Conservation (phyloP, 2,888 invertebrate genomes). For the Luffia ferchaultella region DNA sequence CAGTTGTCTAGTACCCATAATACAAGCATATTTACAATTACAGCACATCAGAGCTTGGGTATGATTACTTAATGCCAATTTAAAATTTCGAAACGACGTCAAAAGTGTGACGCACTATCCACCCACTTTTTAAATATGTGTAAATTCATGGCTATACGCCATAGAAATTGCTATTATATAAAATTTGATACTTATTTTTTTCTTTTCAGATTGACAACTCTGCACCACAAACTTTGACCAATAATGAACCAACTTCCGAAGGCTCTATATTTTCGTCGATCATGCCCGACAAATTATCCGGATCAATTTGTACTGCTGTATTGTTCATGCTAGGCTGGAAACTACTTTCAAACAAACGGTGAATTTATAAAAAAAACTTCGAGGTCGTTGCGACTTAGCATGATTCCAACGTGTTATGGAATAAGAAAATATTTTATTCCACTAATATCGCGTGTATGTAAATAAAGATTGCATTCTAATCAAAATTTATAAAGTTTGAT, state of each 20-base stretch:
- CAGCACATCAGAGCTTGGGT: too few species aligned
- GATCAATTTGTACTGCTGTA: slow-evolving; percentile 69
- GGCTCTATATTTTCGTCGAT: slow-evolving; percentile 63
- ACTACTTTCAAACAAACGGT: slow-evolving; percentile 63
- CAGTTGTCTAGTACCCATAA: too few species aligned
- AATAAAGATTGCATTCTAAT: slow-evolving; percentile 6
- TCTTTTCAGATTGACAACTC: slow-evolving; percentile 44
- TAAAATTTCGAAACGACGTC: too few species aligned
- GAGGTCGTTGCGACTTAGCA: background rate
- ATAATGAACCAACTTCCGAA: slow-evolving; percentile 19
- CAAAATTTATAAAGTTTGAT: slow-evolving; percentile 15
- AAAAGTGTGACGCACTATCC: too few species aligned
- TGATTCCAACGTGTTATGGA: background rate
- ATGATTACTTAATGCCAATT: too few species aligned
- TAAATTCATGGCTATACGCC: too few species aligned
- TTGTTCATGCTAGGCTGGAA: slow-evolving; percentile 71
- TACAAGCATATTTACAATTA: background rate
- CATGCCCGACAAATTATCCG: slow-evolving; percentile 61
- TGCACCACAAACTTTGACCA: slow-evolving; percentile 10
- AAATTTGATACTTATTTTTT: too few species aligned
- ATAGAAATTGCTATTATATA: too few species aligned
- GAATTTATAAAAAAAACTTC: slow-evolving; percentile 26
- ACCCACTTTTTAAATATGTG: too few species aligned
- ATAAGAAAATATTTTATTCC: background rate
- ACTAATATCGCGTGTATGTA: background rate